phyloP scores from a whole-genome alignment of 1,140 invertebrate species.

The Phenacoccus solenopsis region DNA sequence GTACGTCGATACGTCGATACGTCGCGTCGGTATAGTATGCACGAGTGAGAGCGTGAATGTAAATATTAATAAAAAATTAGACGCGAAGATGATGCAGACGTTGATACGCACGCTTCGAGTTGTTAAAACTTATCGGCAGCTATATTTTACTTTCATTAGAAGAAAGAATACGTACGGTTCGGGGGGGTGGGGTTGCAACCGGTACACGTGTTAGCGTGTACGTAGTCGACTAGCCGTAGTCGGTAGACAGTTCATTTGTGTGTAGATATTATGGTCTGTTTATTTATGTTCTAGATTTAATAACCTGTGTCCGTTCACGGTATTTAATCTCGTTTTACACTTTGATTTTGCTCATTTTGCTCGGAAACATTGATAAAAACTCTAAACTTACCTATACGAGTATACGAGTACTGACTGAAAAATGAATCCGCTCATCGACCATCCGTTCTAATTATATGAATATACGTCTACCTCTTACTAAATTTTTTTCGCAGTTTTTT shows the following conservation, averaged over 20 bases:
- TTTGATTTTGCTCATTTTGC: no score
- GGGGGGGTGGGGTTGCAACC: no score
- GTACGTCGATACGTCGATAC: no score
- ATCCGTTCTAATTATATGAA: no score
- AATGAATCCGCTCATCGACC: no score
- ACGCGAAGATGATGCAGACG: neutral
- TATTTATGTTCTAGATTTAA: neutral
- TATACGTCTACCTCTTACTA: no score
- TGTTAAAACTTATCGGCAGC: neutral
- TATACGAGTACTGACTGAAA: no score
- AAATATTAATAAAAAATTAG: slow-evolving; percentile 9
- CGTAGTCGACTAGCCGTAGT: neutral
- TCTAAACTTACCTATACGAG: no score
- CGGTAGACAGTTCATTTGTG: neutral
- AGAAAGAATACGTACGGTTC: neutral
- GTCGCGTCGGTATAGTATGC: no score
- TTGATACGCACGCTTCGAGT: neutral
- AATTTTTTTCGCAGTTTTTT: no score
- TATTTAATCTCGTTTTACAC: slow-evolving; percentile 8
- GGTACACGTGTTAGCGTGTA: no score
- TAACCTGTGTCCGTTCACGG: slow-evolving; percentile 4
- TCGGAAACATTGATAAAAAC: no score
- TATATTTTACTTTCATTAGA: neutral
- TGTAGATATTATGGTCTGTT: slow-evolving; percentile 8
- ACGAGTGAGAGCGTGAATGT: slow-evolving; percentile 9